phyloP scores from a whole-genome alignment of 35 echinoderm and acorn worm genomes.

The Ptychodera flava region DNA sequence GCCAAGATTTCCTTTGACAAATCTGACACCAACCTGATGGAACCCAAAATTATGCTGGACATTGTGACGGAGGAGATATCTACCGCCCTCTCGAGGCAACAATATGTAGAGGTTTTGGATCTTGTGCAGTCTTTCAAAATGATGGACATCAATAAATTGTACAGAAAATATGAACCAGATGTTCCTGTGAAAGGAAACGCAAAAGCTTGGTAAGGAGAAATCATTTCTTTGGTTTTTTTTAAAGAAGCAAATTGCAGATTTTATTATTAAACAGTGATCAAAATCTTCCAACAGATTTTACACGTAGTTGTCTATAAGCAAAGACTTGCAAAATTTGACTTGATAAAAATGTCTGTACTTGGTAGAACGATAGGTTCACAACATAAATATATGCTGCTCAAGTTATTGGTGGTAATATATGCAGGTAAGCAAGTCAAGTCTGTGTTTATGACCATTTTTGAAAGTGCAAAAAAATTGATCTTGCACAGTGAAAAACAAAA shows the following conservation, averaged over 20 bases:
- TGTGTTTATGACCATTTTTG: too few species aligned
- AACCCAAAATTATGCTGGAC: conserved; percentile 61
- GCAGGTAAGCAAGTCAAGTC: too few species aligned
- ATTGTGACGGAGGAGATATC: conserved; percentile 67
- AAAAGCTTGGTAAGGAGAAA: conserved; percentile 63
- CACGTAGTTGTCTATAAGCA: too few species aligned
- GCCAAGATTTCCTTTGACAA: conserved; percentile 81
- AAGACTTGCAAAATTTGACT: too few species aligned
- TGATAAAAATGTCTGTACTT: too few species aligned
- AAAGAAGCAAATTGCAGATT: too few species aligned
- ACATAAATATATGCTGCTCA: too few species aligned
- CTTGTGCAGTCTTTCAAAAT: conserved; percentile 61
- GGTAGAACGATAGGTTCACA: too few species aligned
- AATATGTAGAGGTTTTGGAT: conserved; percentile 71
- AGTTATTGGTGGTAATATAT: too few species aligned
- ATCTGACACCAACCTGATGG: conserved; percentile 51
- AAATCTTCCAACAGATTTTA: neutral
- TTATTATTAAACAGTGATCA: neutral
- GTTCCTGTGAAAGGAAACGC: conserved; percentile 51
- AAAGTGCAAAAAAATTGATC: too few species aligned
- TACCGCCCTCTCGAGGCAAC: conserved; percentile 52
- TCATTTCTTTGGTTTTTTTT: too few species aligned
- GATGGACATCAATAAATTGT: conserved; percentile 72
- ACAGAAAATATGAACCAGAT: conserved; percentile 75
- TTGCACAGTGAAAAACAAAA: too few species aligned